Base-by-base conservation (phyloP, 2,113 vertebrate genomes). In the Prunella himalayana region DNA sequence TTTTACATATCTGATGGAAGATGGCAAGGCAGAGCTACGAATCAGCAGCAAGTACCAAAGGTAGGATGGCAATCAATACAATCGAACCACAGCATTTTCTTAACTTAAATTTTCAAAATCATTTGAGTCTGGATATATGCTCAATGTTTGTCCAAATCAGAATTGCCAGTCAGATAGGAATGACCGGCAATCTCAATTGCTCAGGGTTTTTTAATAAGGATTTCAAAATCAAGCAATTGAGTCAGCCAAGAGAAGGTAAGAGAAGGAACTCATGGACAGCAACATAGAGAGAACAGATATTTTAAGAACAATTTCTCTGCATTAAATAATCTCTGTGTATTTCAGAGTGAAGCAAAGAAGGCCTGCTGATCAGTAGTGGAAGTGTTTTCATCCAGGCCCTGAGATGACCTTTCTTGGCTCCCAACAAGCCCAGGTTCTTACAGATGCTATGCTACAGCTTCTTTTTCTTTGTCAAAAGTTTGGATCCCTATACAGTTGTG, bases 1-100 rank as follows among this genome's bases (percentile, higher is more conserved):
- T 95, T 92, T 96, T 95, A 95, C 78, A 35, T 73, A 60, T 88
- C 83, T 92, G 88, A 91, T 86, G 54, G 88, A 95, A 94, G 71
- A 93, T 79, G 56, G 83, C 47, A 94, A 95, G 86, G 45, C 39
- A 92, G 54, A 92, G 39, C 60, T 94, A 69, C 44, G 88, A 86
- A 95, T 93, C 88, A 92, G 54, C 53, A 89, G 64, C 53, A 93
- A 92, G 73, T 81, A 89, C 80, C 33, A 76, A 88, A 90, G n/a
- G 77, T 51, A 25, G 47, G 53, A 92, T 51, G 47, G 44, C 53
- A 87, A 94, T 91, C 81, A 61, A 70, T 82, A 59, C 14, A 70
- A 60, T 79, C 70, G 59, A 94, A 79, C 24, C 8, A 64, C 20
- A 56, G 15, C 27, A 50, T 49, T 90, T 88, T 85, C 50, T 80